Evolutionary conservation across 2,888 invertebrate species (phyloP), one percentile per base, ranked within the genome.

Genomic region (Vandiemenella viatica): DNA sequence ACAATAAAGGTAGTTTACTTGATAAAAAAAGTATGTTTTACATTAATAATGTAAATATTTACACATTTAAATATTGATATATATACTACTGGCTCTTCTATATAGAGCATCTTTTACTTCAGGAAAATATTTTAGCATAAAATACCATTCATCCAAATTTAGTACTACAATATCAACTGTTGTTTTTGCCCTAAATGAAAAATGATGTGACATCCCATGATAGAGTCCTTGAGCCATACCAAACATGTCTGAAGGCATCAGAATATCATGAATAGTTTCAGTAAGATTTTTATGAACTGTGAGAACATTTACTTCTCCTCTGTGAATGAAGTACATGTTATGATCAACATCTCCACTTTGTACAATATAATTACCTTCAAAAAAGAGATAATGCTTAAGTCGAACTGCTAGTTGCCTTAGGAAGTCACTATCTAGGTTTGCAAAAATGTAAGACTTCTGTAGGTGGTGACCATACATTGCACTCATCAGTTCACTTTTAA

Each of bases 261-360:
- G 15, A 6, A 45, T 10, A 19, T 45, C 45, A 15, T 45, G 45
- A 7, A 45, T 23, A 8, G 45, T 45, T 15, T 26, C 45, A n/a
- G 23, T 23, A 13, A 23, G 17, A 18, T 15, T 45, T 7, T 22
- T 3, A 6, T 13, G 17, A 45, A 22, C 23, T 6, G 23, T 45
- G 18, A 45, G 16, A 18, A 18, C 56, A 16, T 55, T 49, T 1
- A 60, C 53, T 43, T 53, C 50, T 1, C 61, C 61, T 22, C 50
- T 50, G 44, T 61, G 57, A 5, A 61, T 54, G 41, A 61, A 61
- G 42, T 60, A 61, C 59, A 61, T 60, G 22, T 53, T 53, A 7
- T 52, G 50, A 32, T 61, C 58, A 6, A 57, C 55, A 40, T 60
- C 59, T 2, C 58, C 58, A 13, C 51, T 37, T 37, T 56, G 58